Base-by-base conservation (phyloP, 2,888 invertebrate species). In the Spisula solida region DNA sequence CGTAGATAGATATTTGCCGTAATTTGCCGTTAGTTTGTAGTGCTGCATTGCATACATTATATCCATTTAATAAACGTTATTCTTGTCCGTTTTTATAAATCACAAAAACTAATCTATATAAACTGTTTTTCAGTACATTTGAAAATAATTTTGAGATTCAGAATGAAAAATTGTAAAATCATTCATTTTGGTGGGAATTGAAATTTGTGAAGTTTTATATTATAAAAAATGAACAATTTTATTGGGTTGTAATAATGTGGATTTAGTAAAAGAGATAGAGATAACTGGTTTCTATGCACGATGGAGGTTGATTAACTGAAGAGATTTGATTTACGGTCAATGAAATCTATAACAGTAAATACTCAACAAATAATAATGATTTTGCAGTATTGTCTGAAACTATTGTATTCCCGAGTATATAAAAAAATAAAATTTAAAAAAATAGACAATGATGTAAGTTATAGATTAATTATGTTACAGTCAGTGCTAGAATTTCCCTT, bases 1-100 rank as follows among this genome's bases (percentile, higher is more conserved):
- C 10, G 75, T 75, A 75, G 75, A 34, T 75, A 75, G 75, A 75
- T 31, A 31, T 75, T 75, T 75, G 75, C 41, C 41, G 41, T 41
- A 41, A 41, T 41, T 41, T 41, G 41, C 75, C 16, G 75, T 75
- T 34, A 70, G 75, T 34, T 75, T 75, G 75, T 75, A 75, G 75
- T 75, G 75, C 34, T 66, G 25, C 25, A 66, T 66, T 66, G 12
- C 60, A 66, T 56, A 56, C 25, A 66, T 25, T 25, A 25, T 25
- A 66, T 25, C 60, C 25, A 12, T 20, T 25, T n/a, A 66, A 25
- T n/a, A n/a, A n/a, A n/a, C n/a, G 2, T n/a, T 1, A 66, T 12
- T 66, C n/a, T 12, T 10, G n/a, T 66, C 25, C 25, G 25, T 66
- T 66, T 41, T 10, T 2, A 20, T 20, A 10, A 1, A 20, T 20